Evolutionary conservation across 1,140 invertebrate species (phyloP).

Genomic region (Drosophila subobscura): DNA sequence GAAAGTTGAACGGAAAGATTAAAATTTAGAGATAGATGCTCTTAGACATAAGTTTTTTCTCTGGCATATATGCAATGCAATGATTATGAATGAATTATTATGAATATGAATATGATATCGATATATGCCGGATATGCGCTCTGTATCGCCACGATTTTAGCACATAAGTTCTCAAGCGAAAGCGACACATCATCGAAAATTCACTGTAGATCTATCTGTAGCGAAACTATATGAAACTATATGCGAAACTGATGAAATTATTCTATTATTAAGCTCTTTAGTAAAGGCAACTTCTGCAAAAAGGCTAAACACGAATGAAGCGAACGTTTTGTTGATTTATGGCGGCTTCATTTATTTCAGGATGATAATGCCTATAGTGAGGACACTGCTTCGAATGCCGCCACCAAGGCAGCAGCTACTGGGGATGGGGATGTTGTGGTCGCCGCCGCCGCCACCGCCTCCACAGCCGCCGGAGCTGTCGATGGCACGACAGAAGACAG

Average conservation of each 20-base stretch:
- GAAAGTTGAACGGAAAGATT: too few relatives aligned
- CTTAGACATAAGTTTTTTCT: conserved; percentile 1
- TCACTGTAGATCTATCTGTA: neutral
- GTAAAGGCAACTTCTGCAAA: conserved; percentile 53
- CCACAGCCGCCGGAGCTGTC: conserved; percentile 10
- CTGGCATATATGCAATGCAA: too few relatives aligned
- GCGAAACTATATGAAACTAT: neutral
- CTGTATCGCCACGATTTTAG: too few relatives aligned
- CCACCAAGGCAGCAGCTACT: neutral
- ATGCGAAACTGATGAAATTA: neutral
- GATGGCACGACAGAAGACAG: conserved; percentile 56
- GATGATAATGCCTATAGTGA: conserved; percentile 57
- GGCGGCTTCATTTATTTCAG: conserved; percentile 66
- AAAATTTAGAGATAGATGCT: too few relatives aligned
- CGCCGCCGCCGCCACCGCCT: neutral
- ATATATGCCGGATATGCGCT: neutral
- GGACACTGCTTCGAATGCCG: conserved; percentile 5
- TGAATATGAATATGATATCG: neutral
- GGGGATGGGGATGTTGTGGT: neutral
- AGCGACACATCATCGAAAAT: too few relatives aligned
- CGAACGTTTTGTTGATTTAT: conserved; percentile 61
- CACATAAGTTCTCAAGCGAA: too few relatives aligned
- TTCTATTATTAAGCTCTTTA: conserved; percentile 40
- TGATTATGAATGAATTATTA: too few relatives aligned
- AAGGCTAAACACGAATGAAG: conserved; percentile 9